A percentile compares a stretch with the other conserved stretches of the same genome.
Conservation (phyloP, 2,113 vertebrate genomes). For the Lepisosteus oculatus region DNA sequence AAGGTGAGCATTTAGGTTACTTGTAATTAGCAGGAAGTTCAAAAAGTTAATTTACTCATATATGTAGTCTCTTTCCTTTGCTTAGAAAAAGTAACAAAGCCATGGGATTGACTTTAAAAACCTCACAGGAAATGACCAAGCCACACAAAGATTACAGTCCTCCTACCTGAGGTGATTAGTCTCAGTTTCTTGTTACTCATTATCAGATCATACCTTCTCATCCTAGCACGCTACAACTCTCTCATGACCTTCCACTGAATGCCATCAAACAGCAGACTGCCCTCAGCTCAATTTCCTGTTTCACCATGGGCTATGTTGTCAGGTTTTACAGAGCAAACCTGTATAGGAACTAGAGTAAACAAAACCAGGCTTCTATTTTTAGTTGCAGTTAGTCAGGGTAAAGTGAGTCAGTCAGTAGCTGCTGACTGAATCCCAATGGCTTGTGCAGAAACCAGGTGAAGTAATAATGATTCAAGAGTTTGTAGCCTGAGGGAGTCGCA, state of each 20-base stretch:
- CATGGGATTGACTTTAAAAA: neutral
- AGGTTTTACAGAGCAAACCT: slow-evolving; percentile 44
- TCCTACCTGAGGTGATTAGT: slow-evolving; percentile 30
- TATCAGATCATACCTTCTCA: slow-evolving; percentile 18
- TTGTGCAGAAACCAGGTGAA: slow-evolving; percentile 57
- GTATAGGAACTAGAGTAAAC: slow-evolving; percentile 51
- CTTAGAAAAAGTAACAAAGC: neutral
- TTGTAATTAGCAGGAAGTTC: neutral
- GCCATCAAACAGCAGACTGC: slow-evolving; percentile 27
- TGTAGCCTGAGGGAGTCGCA: slow-evolving; percentile 49
- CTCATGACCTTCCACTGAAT: slow-evolving; percentile 27
- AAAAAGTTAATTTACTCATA: neutral
- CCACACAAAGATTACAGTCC: slow-evolving; percentile 42
- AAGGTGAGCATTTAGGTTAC: too few relatives aligned
- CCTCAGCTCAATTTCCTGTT: slow-evolving; percentile 50
- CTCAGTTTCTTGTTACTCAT: slow-evolving; percentile 32
- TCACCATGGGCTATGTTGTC: slow-evolving; percentile 42
- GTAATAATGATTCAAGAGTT: slow-evolving; percentile 47
- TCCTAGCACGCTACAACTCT: slow-evolving; percentile 24
- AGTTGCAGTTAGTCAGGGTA: slow-evolving; percentile 30
- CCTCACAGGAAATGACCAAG: slow-evolving; percentile 31
- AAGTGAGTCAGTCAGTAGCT: slow-evolving; percentile 42
- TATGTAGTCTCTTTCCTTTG: neutral
- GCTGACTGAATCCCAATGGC: slow-evolving; percentile 49
- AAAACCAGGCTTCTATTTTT: slow-evolving; percentile 35